These are phyloP conservation scores for Drosophila cognata DNA, from an alignment of 2,888 invertebrate genomes.

Conservation along the genomic window DNA sequence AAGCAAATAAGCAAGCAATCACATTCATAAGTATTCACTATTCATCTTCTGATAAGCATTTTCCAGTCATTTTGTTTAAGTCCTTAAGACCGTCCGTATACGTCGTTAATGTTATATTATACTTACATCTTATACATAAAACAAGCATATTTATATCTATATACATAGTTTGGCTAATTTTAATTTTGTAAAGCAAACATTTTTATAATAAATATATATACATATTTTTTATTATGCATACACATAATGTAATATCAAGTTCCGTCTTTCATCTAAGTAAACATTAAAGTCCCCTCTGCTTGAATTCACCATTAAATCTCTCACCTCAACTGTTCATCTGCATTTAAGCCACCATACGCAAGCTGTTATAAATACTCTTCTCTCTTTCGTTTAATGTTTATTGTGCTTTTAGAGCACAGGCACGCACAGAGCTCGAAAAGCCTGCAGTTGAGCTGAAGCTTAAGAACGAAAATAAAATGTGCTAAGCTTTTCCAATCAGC, in stretches of 20 bases:
- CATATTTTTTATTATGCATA: constrained; percentile 38
- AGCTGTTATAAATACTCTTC: constrained; percentile 7
- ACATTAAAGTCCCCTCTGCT: constrained; percentile 24
- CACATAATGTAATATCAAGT: constrained; percentile 20
- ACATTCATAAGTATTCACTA: constrained; percentile 38
- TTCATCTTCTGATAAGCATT: constrained; percentile 51
- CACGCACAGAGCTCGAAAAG: background rate
- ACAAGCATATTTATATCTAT: constrained; percentile 45
- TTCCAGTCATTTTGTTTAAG: constrained; percentile 60
- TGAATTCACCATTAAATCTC: constrained; percentile 9
- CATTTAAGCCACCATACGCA: constrained; percentile 19
- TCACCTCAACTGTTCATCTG: constrained; percentile 13
- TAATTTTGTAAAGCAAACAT: constrained; percentile 50
- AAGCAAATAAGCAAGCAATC: constrained; percentile 43
- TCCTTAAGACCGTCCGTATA: constrained; percentile 53
- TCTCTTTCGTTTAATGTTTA: constrained; percentile 12
- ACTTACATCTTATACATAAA: constrained; percentile 32
- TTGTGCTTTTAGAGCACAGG: constrained; percentile 11
- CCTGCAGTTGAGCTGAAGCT: constrained; percentile 5
- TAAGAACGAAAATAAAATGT: background rate
- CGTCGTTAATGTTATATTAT: constrained; percentile 61
- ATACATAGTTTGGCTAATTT: constrained; percentile 46
- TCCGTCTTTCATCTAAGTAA: constrained; percentile 27
- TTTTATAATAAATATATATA: constrained; percentile 49
- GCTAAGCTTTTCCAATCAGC: constrained; percentile 3